A percentile compares a stretch with the other conserved stretches of the same genome.
These are phyloP conservation scores for Meloidogyne floridensis DNA, from an alignment of 1,140 invertebrate species.

Conservation along the genomic window DNA sequence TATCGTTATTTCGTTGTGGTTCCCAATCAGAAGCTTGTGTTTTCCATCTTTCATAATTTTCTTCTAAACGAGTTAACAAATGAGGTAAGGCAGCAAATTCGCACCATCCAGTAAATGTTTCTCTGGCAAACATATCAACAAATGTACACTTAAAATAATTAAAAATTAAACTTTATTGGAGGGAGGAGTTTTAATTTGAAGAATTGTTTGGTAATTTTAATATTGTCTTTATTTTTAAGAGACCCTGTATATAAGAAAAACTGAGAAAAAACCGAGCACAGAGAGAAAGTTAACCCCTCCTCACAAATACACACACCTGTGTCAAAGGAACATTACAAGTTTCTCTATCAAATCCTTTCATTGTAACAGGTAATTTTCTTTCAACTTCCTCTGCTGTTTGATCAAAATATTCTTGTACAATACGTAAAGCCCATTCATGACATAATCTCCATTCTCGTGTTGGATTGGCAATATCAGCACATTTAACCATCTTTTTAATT, in stretches of 20 bases:
- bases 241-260: too few relatives aligned
- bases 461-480: slow-evolving; percentile 64
- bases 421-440: slow-evolving; percentile 61
- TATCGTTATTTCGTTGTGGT: slow-evolving; percentile 36
- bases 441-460: slow-evolving; percentile 63
- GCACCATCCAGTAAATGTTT: slow-evolving; percentile 60
- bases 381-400: slow-evolving; percentile 63
- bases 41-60: slow-evolving; percentile 61
- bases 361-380: slow-evolving; percentile 62
- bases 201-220: too few relatives aligned
- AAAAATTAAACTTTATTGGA: neutral
- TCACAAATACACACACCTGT: slow-evolving; percentile 22
- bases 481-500: slow-evolving; percentile 55
- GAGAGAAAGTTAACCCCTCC: too few relatives aligned
- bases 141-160: slow-evolving; percentile 42
- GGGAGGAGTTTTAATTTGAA: too few relatives aligned
- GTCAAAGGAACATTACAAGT: slow-evolving; percentile 65
- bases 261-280: too few relatives aligned
- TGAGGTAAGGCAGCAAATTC: slow-evolving; percentile 62
- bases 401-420: slow-evolving; percentile 65
- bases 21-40: slow-evolving; percentile 47
- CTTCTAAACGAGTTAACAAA: slow-evolving; percentile 53
- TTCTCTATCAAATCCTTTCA: slow-evolving; percentile 64
- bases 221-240: too few relatives aligned
- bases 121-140: slow-evolving; percentile 65